Conservation (phyloP, 2,113 vertebrate genomes). For the Rhagologus leucostigma region DNA sequence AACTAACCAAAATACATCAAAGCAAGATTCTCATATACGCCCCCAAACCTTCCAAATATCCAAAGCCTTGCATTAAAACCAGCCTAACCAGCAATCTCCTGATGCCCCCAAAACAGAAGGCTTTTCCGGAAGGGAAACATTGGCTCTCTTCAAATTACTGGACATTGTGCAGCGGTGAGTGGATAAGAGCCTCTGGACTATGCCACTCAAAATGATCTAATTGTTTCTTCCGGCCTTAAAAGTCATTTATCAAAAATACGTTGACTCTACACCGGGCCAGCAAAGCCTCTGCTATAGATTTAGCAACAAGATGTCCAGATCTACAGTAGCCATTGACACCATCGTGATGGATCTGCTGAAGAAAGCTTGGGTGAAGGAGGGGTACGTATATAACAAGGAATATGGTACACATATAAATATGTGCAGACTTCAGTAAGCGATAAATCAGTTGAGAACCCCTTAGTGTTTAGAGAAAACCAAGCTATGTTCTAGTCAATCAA, state of each 20-base stretch:
- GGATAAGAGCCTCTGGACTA: not conserved
- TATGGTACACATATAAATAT: not conserved
- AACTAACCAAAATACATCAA: not conserved
- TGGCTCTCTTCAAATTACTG: not conserved
- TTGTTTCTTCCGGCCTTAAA: not conserved
- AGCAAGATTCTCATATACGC: not conserved
- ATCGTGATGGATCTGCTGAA: not conserved
- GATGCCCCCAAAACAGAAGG: not conserved
- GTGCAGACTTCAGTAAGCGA: not conserved
- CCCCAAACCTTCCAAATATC: not conserved
- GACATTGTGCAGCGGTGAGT: not conserved
- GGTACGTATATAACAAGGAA: not conserved
- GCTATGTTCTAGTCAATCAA: constrained; percentile 43
- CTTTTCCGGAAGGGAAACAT: not conserved
- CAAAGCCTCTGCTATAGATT: not conserved
- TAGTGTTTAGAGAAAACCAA: constrained; percentile 26
- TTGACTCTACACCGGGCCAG: not conserved
- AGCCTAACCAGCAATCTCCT: not conserved
- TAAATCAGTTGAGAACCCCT: constrained; percentile 40
- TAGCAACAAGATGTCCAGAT: not conserved
- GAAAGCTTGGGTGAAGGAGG: not conserved
- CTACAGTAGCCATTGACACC: not conserved
- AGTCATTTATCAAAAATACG: not conserved
- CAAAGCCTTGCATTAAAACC: not conserved
- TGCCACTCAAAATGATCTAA: not conserved